A percentile compares a stretch with the other conserved stretches of the same genome.
Evolutionary conservation across 2,888 invertebrate genomes (phyloP).

Genomic region (Andrena chrysosceles): DNA sequence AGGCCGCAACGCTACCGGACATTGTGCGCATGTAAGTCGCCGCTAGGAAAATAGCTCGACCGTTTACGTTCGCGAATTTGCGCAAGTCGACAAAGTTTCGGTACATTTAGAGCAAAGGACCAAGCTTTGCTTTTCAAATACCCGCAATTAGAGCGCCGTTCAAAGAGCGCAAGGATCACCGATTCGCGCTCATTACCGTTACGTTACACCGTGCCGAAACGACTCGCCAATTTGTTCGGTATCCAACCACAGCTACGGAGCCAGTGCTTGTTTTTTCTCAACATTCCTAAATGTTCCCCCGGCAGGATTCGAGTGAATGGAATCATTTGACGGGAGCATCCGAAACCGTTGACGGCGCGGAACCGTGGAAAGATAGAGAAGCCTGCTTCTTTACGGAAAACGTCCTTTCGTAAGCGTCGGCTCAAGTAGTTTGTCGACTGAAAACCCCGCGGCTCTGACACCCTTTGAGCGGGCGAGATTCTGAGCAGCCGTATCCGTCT

Average conservation of each 20-base stretch:
- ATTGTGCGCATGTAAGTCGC: conserved; percentile 18
- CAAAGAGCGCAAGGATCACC: conserved; percentile 50
- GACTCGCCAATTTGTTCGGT: conserved; percentile 30
- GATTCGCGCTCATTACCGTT: conserved; percentile 56
- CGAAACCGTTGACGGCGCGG: neutral
- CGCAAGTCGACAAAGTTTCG: conserved; percentile 9
- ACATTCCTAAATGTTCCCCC: neutral
- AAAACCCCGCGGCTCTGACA: conserved; percentile 18
- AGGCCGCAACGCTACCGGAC: conserved; percentile 10
- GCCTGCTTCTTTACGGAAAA: neutral
- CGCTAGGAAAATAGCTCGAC: conserved; percentile 32
- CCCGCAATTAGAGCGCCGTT: conserved; percentile 55
- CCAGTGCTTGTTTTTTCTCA: neutral
- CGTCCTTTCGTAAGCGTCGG: neutral
- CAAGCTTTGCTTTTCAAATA: conserved; percentile 50
- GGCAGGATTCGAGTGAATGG: neutral
- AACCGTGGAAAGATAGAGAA: neutral
- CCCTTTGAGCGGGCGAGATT: conserved; percentile 35
- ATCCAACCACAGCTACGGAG: too few species aligned
- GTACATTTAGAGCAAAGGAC: conserved; percentile 1
- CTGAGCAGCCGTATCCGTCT: conserved; percentile 60
- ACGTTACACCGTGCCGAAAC: neutral
- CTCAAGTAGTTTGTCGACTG: conserved; percentile 2
- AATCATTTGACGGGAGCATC: conserved; percentile 9
- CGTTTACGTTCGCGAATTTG: conserved; percentile 43